These are phyloP conservation scores for Stenotaenia linearis DNA, from an alignment of 2,888 invertebrate species.

Conservation along the genomic window DNA sequence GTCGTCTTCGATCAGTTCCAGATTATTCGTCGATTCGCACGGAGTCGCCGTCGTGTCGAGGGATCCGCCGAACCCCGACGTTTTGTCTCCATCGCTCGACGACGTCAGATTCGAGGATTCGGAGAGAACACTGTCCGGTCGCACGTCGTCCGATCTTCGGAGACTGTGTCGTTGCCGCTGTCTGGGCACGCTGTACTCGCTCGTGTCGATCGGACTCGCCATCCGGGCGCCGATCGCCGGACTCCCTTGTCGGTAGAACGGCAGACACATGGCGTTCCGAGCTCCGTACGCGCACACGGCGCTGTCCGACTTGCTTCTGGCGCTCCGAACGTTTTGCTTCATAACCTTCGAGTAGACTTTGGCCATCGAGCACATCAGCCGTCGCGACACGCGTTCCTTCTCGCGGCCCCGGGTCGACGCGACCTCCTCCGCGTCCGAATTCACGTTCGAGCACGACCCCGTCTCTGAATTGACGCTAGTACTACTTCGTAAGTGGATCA, in stretches of 20 bases:
- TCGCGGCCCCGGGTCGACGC: conserved; percentile 35
- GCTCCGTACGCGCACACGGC: conserved; percentile 35
- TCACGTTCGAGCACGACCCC: conserved; percentile 42
- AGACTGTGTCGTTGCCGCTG: neutral
- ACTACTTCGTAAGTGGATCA: conserved; percentile 36
- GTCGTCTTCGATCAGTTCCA: neutral
- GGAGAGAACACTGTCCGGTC: conserved; percentile 53
- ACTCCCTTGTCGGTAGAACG: conserved; percentile 60
- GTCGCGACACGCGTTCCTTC: conserved; percentile 40
- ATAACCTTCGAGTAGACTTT: conserved; percentile 47
- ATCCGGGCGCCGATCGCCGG: conserved; percentile 78
- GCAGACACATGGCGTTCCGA: conserved; percentile 37
- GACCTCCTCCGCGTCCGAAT: conserved; percentile 41
- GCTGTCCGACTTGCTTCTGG: conserved; percentile 35
- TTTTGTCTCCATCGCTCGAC: conserved; percentile 52
- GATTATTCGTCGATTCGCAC: conserved; percentile 33
- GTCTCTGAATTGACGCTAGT: conserved; percentile 27
- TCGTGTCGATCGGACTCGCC: conserved; percentile 54
- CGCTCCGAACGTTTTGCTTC: conserved; percentile 41
- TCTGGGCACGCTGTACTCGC: conserved; percentile 77
- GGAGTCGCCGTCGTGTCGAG: conserved; percentile 40
- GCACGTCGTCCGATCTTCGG: neutral
- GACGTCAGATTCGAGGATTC: conserved; percentile 50
- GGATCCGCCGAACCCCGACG: conserved; percentile 40
- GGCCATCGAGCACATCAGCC: conserved; percentile 44